A percentile compares a stretch with the other conserved stretches of the same genome.
These are phyloP conservation scores for Erpobdella octoculata DNA, from an alignment of 2,888 invertebrate species.

Conservation along the genomic window DNA sequence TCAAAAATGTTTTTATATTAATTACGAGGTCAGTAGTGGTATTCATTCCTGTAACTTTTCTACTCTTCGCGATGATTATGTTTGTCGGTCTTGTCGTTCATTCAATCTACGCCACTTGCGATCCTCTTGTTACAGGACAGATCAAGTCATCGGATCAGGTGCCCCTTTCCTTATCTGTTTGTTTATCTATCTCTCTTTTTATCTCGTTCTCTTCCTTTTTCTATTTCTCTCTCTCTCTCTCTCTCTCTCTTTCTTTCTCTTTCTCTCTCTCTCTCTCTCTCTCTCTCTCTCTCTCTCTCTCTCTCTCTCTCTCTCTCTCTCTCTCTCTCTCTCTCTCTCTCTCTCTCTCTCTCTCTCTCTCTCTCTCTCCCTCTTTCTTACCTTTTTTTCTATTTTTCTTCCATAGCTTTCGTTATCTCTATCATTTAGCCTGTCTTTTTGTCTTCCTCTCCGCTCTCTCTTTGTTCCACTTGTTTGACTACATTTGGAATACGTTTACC, in stretches of 20 bases:
- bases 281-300: slow-evolving; percentile 2
- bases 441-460: background rate
- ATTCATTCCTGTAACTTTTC: background rate
- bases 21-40: slow-evolving; percentile 21
- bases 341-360: too few species aligned
- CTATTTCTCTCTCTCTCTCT: background rate
- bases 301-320: background rate
- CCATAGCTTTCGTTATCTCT: background rate
- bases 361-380: too few species aligned
- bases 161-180: too few species aligned
- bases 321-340: background rate
- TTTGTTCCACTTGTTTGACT: background rate
- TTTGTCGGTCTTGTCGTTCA: slow-evolving; percentile 39
- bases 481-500: slow-evolving; percentile 4
- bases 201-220: too few species aligned
- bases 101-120: slow-evolving; percentile 36
- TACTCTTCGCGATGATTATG: slow-evolving; percentile 26
- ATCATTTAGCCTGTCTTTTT: background rate
- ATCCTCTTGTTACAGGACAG: slow-evolving; percentile 30
- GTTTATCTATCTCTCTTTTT: too few species aligned
- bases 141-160: slow-evolving; percentile 36
- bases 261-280: background rate
- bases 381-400: too few species aligned
- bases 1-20: background rate
- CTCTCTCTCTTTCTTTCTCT: background rate